A percentile compares a stretch with the other conserved stretches of the same genome.
Conservation (phyloP, 2,797 vertebrate species). For the Premnoplex brunnescens region DNA sequence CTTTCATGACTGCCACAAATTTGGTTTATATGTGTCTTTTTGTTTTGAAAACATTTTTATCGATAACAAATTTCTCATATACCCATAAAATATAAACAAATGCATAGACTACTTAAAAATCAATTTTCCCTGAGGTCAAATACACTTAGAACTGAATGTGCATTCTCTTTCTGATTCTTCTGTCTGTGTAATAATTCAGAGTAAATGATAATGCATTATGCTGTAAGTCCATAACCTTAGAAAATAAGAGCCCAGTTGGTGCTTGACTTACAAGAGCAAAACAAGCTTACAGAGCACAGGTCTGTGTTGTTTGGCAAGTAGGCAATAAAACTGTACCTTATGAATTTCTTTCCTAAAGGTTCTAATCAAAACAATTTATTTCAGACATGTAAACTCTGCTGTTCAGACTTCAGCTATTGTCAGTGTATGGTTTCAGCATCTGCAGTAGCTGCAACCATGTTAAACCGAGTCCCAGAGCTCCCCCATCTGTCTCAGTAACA, state of each 20-base stretch:
- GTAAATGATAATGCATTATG: constrained; percentile 67
- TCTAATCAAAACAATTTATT: constrained; percentile 85
- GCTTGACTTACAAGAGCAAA: constrained; percentile 77
- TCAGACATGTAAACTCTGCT: constrained; percentile 78
- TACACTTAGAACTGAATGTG: constrained; percentile 40
- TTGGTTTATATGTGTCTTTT: neutral
- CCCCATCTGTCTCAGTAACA: constrained; percentile 78
- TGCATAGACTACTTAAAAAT: neutral
- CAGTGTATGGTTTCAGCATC: constrained; percentile 37
- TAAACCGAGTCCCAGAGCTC: constrained; percentile 80
- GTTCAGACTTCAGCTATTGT: constrained; percentile 75
- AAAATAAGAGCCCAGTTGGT: constrained; percentile 72
- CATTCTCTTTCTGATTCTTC: constrained; percentile 30
- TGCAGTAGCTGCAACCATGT: neutral
- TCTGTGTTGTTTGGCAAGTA: constrained; percentile 78
- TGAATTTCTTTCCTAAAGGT: constrained; percentile 83
- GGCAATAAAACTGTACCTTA: constrained; percentile 82
- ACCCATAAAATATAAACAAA: neutral
- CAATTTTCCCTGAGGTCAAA: constrained; percentile 13
- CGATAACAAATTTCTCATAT: neutral
- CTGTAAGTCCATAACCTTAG: constrained; percentile 66
- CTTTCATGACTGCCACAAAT: neutral
- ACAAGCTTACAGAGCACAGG: constrained; percentile 73
- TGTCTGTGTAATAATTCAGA: constrained; percentile 64
- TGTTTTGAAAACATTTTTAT: neutral